Evolutionary conservation across 2,797 vertebrate species (phyloP).

Genomic region (Sarcoramphus papa): DNA sequence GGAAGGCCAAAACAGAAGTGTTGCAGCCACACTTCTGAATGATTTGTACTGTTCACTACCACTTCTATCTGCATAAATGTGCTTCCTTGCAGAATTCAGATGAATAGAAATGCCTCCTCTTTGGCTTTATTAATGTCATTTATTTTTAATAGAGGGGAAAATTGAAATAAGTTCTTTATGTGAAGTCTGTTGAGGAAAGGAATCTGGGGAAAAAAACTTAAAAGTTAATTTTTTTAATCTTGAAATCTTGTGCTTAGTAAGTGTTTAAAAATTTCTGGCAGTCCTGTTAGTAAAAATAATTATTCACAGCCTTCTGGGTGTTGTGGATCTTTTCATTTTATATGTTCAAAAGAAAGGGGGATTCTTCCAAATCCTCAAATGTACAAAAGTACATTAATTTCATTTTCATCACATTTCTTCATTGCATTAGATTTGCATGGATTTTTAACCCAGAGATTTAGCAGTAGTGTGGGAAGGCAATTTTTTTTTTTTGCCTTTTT

Average conservation of each 20-base stretch:
- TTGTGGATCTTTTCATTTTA: constrained; percentile 66
- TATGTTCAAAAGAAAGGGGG: constrained; percentile 67
- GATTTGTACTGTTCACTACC: neutral
- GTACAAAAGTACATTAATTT: constrained; percentile 61
- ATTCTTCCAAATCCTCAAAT: constrained; percentile 63
- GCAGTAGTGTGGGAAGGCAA: neutral
- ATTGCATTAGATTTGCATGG: constrained; percentile 55
- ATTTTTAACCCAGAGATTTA: constrained; percentile 44
- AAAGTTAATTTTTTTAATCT: constrained; percentile 53
- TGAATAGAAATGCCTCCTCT: constrained; percentile 42
- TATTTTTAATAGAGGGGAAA: constrained; percentile 62
- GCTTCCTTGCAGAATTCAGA: constrained; percentile 32
- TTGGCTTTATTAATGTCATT: constrained; percentile 59
- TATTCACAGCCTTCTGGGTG: constrained; percentile 68
- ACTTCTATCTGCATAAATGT: constrained; percentile 28
- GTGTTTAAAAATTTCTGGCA: constrained; percentile 69
- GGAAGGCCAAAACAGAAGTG: neutral
- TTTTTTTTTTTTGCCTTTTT: neutral
- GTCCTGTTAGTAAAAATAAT: constrained; percentile 68
- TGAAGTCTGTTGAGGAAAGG: constrained; percentile 54
- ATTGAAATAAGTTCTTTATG: constrained; percentile 60
- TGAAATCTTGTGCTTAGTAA: constrained; percentile 65
- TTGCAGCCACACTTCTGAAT: neutral
- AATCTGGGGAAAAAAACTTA: constrained; percentile 62
- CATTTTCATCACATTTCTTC: constrained; percentile 55